Evolutionary conservation across 2,888 invertebrate species (phyloP), one percentile per base, ranked within the genome.

Genomic region (Autographa pulchrina): DNA sequence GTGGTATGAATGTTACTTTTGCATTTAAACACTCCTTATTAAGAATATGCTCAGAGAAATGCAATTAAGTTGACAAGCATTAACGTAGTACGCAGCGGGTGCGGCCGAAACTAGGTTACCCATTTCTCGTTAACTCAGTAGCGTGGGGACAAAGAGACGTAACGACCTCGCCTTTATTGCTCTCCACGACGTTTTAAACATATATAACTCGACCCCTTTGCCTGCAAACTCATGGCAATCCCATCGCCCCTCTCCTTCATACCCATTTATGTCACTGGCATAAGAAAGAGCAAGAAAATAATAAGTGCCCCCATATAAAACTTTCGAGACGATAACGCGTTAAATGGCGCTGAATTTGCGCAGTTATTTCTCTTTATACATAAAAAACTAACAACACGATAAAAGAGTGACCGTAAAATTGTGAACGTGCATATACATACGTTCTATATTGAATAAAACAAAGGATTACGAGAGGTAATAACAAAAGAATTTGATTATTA

Each of bases 41-140:
- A 86, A 74, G 70, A 78, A 79, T 80, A 74, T 70, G 77, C 81
- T 82, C 80, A 76, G 84, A 85, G 90, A 88, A 91, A 92, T 90
- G 92, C 91, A 93, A 92, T 93, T 93, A 93, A 91, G 87, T 89
- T 84, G 88, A 87, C 89, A 89, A 87, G 86, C 86, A 89, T 85
- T 82, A 85, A 78, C 78, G 82, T 80, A 83, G 78, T 90, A 90
- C 87, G 87, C 88, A 86, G 86, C 90, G 91, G 94, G 94, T 88
- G 94, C 91, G 94, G 90, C 89, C 85, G 84, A 89, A 94, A 94
- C 91, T 94, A 89, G 95, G 95, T 95, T 89, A 95, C 95, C 94
- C 91, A 95, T 94, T 93, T 94, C 92, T 90, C 89, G 90, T 82
- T 80, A 84, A 81, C 81, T 84, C 79, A 60, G 85, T 81, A 80